Percentiles rank a stretch among this genome's conserved stretches.
Conservation (phyloP, 1,140 invertebrate species). For the Drosophila insularis region DNA sequence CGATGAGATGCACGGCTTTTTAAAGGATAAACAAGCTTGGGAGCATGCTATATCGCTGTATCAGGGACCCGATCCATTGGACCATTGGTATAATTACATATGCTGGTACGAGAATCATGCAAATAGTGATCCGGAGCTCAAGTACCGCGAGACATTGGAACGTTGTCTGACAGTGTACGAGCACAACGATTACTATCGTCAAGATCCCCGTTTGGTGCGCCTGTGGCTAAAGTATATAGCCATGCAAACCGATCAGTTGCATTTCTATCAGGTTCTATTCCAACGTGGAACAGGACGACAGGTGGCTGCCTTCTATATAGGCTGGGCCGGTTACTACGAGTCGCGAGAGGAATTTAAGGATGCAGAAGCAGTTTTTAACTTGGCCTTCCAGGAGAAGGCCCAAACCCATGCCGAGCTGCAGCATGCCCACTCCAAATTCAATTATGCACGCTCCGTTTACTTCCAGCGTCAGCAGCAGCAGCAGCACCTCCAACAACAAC, state of each 20-base stretch:
- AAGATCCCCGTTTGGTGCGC: conserved; percentile 92
- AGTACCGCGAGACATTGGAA: conserved; percentile 89
- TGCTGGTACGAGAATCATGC: conserved; percentile 95
- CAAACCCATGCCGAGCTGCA: conserved; percentile 89
- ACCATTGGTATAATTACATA: conserved; percentile 94
- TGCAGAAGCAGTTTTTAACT: conserved; percentile 89
- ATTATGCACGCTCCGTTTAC: conserved; percentile 84
- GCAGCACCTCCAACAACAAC: conserved; percentile 31
- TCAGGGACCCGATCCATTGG: conserved; percentile 92
- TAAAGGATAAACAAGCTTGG: conserved; percentile 85
- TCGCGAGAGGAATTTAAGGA: conserved; percentile 88
- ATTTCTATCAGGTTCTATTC: conserved; percentile 89
- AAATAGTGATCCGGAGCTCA: conserved; percentile 91
- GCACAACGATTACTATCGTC: conserved; percentile 90
- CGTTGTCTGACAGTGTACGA: conserved; percentile 91
- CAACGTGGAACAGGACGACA: conserved; percentile 88
- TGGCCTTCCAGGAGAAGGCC: conserved; percentile 87
- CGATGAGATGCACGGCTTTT: conserved; percentile 74
- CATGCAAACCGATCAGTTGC: conserved; percentile 88
- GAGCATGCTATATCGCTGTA: conserved; percentile 92
- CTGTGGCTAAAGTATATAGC: conserved; percentile 96
- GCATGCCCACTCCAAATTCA: conserved; percentile 88
- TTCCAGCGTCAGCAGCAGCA: conserved; percentile 72
- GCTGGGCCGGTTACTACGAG: conserved; percentile 92
- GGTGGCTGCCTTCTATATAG: conserved; percentile 89